These are phyloP conservation scores for Argyrosomus regius DNA, from an alignment of 2,797 vertebrate genomes.

Conservation along the genomic window DNA sequence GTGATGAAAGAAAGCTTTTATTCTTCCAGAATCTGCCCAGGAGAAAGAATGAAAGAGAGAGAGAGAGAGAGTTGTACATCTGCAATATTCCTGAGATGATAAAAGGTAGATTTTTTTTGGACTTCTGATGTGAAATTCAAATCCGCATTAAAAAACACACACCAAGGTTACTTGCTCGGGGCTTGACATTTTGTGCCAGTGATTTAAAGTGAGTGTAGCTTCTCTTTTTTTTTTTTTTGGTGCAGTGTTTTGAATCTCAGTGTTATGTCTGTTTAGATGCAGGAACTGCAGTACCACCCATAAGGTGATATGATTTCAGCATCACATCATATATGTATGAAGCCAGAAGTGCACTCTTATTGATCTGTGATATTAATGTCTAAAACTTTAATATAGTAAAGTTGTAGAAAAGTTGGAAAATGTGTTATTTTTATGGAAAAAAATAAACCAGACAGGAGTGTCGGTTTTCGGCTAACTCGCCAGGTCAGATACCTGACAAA, in stretches of 20 bases:
- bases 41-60: background rate
- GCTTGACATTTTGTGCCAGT: constrained; percentile 43
- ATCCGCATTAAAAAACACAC: constrained; percentile 19
- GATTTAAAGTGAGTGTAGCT: constrained; percentile 13
- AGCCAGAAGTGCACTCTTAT: background rate
- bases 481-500: background rate
- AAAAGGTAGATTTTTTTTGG: constrained; percentile 25
- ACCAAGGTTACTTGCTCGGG: constrained; percentile 13
- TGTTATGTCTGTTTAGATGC: background rate
- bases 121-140: constrained; percentile 50
- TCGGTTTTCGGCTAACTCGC: background rate
- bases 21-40: constrained; percentile 24
- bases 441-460: background rate
- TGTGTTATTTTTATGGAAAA: background rate
- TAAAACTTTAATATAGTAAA: background rate
- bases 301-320: constrained; percentile 3
- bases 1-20: constrained; percentile 45
- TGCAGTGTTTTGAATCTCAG: background rate
- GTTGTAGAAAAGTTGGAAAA: background rate
- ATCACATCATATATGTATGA: background rate
- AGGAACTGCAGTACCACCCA: background rate
- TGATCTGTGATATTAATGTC: background rate
- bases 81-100: constrained; percentile 27
- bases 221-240: constrained; percentile 8
- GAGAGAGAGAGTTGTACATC: constrained; percentile 18